Percentiles rank a stretch among this genome's conserved stretches.
These are phyloP conservation scores for Drosophila monieri DNA, from an alignment of 2,888 invertebrate genomes.

Conservation along the genomic window DNA sequence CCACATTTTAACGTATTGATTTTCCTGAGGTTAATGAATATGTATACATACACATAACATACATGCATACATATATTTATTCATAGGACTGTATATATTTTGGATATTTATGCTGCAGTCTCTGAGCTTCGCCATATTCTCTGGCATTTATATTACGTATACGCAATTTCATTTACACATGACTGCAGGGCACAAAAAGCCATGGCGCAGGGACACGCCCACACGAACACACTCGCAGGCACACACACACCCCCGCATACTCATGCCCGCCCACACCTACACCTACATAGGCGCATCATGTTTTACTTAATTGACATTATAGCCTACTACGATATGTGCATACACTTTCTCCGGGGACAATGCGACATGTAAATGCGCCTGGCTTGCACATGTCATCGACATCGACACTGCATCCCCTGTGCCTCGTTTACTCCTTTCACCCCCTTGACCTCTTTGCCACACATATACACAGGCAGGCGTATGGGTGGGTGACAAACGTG, in stretches of 20 bases:
- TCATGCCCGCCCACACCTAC: slow-evolving; percentile 12
- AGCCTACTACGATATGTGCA: slow-evolving; percentile 79
- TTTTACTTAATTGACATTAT: slow-evolving; percentile 79
- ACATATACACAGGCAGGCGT: background rate
- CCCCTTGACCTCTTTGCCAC: background rate
- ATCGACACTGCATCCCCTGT: slow-evolving; percentile 26
- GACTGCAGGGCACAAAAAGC: slow-evolving; percentile 68
- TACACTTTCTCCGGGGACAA: slow-evolving; percentile 64
- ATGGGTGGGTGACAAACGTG: slow-evolving; percentile 70
- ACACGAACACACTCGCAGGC: slow-evolving; percentile 18
- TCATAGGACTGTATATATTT: slow-evolving; percentile 19
- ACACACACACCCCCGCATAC: background rate
- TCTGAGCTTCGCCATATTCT: slow-evolving; percentile 65
- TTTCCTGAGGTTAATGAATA: slow-evolving; percentile 53
- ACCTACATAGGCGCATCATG: slow-evolving; percentile 22
- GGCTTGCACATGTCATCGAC: slow-evolving; percentile 68
- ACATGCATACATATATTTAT: slow-evolving; percentile 8
- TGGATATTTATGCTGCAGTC: slow-evolving; percentile 52
- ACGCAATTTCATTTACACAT: slow-evolving; percentile 74
- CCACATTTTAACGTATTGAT: slow-evolving; percentile 81
- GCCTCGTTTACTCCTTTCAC: background rate
- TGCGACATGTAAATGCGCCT: slow-evolving; percentile 71
- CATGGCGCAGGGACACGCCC: slow-evolving; percentile 49
- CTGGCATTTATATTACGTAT: slow-evolving; percentile 49
- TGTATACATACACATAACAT: slow-evolving; percentile 2